phyloP scores from a whole-genome alignment of 1,140 invertebrate species.

The Cyrtorhinus lividipennis region DNA sequence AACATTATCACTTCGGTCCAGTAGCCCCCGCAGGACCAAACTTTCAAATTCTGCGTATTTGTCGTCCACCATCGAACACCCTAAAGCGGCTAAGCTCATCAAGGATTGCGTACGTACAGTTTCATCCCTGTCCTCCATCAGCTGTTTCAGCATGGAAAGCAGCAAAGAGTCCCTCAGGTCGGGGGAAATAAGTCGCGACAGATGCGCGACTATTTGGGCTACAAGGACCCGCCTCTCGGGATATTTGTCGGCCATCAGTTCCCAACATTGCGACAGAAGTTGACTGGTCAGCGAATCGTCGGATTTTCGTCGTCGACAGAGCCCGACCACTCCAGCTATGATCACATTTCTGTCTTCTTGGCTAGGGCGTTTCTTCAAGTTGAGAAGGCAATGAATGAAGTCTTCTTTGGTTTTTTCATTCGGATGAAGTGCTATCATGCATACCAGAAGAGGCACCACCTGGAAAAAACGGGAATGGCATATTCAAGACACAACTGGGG shows the following conservation, averaged over 20 bases:
- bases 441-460: constrained; percentile 53
- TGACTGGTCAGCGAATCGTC: constrained; percentile 43
- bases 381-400: constrained; percentile 54
- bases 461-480: too few species aligned
- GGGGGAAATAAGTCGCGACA: constrained; percentile 53
- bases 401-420: constrained; percentile 44
- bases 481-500: constrained; percentile 35
- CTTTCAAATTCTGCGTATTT: constrained; percentile 52
- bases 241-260: constrained; percentile 59
- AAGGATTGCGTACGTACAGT: constrained; percentile 45
- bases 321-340: constrained; percentile 43
- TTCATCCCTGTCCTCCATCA: constrained; percentile 55
- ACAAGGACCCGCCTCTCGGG: constrained; percentile 52
- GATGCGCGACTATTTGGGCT: constrained; percentile 52
- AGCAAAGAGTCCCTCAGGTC: constrained; percentile 54
- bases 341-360: constrained; percentile 53
- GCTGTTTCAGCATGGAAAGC: constrained; percentile 59
- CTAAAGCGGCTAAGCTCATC: constrained; percentile 45
- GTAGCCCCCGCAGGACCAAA: constrained; percentile 37
- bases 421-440: constrained; percentile 45
- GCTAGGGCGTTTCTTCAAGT: constrained; percentile 58
- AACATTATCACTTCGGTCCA: constrained; percentile 38
- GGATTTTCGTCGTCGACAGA: constrained; percentile 40
- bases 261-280: constrained; percentile 62
- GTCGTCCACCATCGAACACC: constrained; percentile 31